phyloP scores from a whole-genome alignment of 2,113 vertebrate species.

The Carlito syrichta region DNA sequence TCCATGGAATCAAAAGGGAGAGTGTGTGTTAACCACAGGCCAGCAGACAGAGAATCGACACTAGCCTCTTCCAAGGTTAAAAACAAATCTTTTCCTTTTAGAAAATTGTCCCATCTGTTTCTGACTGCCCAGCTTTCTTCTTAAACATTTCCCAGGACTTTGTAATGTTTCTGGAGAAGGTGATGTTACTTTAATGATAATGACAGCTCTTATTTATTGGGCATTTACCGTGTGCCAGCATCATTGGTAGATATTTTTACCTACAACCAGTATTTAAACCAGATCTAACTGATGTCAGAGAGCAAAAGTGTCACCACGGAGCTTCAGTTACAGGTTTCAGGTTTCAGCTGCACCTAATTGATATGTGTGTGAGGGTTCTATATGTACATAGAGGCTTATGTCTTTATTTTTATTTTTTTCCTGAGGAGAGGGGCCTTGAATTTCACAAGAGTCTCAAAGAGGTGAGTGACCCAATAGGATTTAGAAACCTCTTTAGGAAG shows the following conservation, averaged over 20 bases:
- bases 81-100: neutral
- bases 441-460: neutral
- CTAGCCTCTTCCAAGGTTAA: neutral
- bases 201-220: neutral
- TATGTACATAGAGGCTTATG: neutral
- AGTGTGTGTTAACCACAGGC: neutral
- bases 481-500: neutral
- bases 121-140: neutral
- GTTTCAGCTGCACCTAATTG: neutral
- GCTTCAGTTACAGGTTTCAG: neutral
- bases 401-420: neutral
- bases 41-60: constrained; percentile 58
- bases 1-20: neutral
- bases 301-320: neutral
- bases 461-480: neutral
- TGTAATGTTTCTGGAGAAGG: neutral
- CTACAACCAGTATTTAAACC: neutral
- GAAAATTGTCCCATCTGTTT: neutral
- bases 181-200: neutral
- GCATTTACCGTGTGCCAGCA: too few species aligned
- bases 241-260: neutral
- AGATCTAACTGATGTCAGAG: neutral
- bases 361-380: neutral
- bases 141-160: neutral
- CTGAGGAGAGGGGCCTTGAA: neutral